phyloP scores from a whole-genome alignment of 2,113 vertebrate species.

The Bettongia penicillata region DNA sequence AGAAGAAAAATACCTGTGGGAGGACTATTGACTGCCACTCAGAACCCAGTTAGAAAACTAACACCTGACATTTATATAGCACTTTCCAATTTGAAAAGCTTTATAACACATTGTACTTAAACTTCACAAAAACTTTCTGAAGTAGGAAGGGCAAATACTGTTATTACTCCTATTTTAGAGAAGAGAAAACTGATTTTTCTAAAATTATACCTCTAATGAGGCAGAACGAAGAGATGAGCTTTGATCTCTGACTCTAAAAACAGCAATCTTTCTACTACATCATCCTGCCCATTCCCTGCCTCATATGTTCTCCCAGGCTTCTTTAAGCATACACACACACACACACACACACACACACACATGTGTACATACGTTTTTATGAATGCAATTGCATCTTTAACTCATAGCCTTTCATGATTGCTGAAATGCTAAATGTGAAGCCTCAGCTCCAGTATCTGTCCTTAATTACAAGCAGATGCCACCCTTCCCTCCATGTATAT shows the following conservation, averaged over 20 bases:
- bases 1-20: not conserved
- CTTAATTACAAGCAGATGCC: constrained; percentile 80
- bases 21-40: not conserved
- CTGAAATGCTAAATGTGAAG: constrained; percentile 52
- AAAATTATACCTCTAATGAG: not conserved
- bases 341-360: not conserved
- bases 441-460: constrained; percentile 51
- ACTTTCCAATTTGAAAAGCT: not conserved
- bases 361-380: not conserved
- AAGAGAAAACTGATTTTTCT: not conserved
- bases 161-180: not conserved
- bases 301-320: not conserved
- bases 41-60: not conserved
- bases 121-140: not conserved
- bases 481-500: constrained; percentile 57
- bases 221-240: not conserved
- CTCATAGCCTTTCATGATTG: constrained; percentile 31
- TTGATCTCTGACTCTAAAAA: no score
- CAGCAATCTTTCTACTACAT: not conserved
- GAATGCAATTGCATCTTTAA: constrained; percentile 61
- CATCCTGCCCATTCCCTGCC: not conserved
- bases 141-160: not conserved
- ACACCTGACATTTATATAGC: not conserved
- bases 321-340: not conserved
- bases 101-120: not conserved